Evolutionary conservation across 2,888 invertebrate genomes (phyloP), one percentile per base, ranked within the genome.

Genomic region (Drosophila incognita): DNA sequence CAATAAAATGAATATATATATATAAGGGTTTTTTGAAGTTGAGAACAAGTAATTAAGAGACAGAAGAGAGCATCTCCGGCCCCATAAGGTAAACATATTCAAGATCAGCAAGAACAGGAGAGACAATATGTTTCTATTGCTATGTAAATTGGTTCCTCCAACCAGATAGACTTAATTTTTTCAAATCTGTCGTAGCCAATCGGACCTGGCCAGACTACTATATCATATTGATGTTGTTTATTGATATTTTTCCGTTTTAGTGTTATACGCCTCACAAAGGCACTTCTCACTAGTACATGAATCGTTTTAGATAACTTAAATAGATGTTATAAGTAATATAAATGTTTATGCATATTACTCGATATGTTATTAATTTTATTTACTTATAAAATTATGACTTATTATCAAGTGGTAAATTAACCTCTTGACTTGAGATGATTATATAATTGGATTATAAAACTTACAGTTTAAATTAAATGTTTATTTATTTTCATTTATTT

Each of bases 191-290:
- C 35, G 35, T 4, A 13, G 4, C 1, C 13, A 13, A 13, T 13
- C 1, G 0, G 1, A 13, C 35, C 35, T 11, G 13, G 0, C 13
- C 13, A 4, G 35, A 4, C 36, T 8, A 10, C 1, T 40, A 8
- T 10, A 21, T 40, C 2, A n/a, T 2, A n/a, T n/a, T 4, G 10
- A 2, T n/a, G 10, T 5, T 11, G 1, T 21, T 5, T 0, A 40
- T 21, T 10, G 10, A 10, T n/a, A 0, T 40, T 10, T 2, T 8
- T n/a, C 0, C 0, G n/a, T 40, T 40, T 10, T n/a, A n/a, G 8
- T 38, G 8, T 4, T 38, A n/a, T 36, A 6, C 7, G 36, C 36
- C 36, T 36, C 18, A 2, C 31, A 31, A 31, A 31, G 10, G 31
- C 31, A 3, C 10, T 31, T 31, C 8, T 31, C 8, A 31, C 2